These are phyloP conservation scores for Agrypnus murinus DNA, from an alignment of 2,888 invertebrate genomes.

Conservation along the genomic window DNA sequence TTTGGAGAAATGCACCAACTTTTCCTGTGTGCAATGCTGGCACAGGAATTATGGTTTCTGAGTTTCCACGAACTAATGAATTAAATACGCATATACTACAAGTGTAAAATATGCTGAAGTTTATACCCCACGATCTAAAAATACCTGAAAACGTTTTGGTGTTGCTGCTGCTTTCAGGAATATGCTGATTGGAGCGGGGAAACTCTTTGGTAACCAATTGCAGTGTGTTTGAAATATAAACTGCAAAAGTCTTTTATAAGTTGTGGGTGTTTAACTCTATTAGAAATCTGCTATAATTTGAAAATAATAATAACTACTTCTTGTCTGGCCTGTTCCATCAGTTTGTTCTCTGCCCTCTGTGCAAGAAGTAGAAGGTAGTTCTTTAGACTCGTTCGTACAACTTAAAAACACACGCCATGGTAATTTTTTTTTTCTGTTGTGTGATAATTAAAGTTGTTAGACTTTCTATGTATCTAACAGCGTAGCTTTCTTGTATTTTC, in stretches of 20 bases:
- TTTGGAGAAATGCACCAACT: background rate
- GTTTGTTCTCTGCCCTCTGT: slow-evolving; percentile 52
- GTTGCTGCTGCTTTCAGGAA: slow-evolving; percentile 56
- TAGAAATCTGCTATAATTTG: slow-evolving; percentile 68
- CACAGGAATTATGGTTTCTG: background rate
- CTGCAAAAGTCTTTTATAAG: slow-evolving; percentile 62
- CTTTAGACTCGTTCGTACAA: slow-evolving; percentile 53
- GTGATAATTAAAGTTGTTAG: background rate
- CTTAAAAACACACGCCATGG: slow-evolving; percentile 46
- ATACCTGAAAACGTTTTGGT: slow-evolving; percentile 42
- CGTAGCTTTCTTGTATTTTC: too few species aligned
- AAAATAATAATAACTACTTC: slow-evolving; percentile 56
- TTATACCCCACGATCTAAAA: slow-evolving; percentile 41
- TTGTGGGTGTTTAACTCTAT: slow-evolving; percentile 59
- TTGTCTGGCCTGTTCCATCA: slow-evolving; percentile 43
- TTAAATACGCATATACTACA: slow-evolving; percentile 21
- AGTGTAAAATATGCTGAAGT: slow-evolving; percentile 32
- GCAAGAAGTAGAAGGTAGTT: slow-evolving; percentile 43
- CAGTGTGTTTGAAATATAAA: slow-evolving; percentile 56
- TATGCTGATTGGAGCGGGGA: slow-evolving; percentile 56
- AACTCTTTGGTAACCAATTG: slow-evolving; percentile 56
- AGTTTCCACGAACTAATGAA: slow-evolving; percentile 21
- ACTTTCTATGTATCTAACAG: too few species aligned
- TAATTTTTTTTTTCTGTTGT: slow-evolving; percentile 33
- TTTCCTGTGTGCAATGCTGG: background rate